Conservation (phyloP, 2,113 vertebrate species). For the Lophotis ruficrista region DNA sequence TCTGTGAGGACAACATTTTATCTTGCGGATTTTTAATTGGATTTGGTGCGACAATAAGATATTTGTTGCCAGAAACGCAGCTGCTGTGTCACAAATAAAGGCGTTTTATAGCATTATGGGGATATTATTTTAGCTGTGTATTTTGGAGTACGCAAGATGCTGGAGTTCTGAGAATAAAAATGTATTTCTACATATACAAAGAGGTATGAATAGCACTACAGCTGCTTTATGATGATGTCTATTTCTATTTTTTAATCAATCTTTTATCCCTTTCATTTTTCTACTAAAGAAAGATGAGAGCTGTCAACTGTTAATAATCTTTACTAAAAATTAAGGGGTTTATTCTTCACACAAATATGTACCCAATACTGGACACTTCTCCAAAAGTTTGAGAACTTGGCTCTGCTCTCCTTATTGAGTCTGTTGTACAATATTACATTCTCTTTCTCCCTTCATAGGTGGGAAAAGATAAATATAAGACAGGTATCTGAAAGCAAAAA, state of each 20-base stretch:
- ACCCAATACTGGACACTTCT: not conserved
- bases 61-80: not conserved
- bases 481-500: not conserved
- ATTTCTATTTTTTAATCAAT: not conserved
- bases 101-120: not conserved
- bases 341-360: not conserved
- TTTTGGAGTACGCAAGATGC: not conserved
- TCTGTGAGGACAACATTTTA: not conserved
- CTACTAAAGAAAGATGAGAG: not conserved
- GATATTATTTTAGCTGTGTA: not conserved
- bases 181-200: not conserved
- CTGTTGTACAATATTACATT: not conserved
- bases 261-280: not conserved
- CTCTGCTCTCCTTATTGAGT: not conserved
- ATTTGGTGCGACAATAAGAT: not conserved
- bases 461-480: not conserved
- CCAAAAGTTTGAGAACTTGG: not conserved
- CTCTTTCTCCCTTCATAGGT: not conserved
- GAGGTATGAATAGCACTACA: not conserved
- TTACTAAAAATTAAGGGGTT: not conserved
- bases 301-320: not conserved
- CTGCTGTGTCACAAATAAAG: slow-evolving; percentile 23
- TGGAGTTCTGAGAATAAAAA: not conserved
- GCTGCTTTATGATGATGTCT: not conserved
- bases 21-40: not conserved